These are phyloP conservation scores for Daboia siamensis DNA, from an alignment of 2,113 vertebrate species.

Conservation along the genomic window DNA sequence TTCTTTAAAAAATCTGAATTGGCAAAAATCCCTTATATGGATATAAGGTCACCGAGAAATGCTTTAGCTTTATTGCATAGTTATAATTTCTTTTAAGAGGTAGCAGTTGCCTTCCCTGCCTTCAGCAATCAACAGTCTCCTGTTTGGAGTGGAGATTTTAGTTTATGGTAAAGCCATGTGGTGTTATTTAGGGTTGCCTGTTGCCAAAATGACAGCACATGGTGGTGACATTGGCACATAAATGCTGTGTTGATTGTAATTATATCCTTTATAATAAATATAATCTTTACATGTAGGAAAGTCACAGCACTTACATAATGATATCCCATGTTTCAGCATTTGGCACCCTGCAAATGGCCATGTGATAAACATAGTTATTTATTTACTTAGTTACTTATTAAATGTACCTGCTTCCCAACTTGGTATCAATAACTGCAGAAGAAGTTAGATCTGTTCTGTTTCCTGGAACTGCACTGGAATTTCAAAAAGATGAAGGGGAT, in stretches of 20 bases:
- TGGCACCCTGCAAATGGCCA: neutral
- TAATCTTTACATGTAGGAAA: neutral
- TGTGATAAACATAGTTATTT: neutral
- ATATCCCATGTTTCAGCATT: neutral
- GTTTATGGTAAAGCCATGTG: neutral
- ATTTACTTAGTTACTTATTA: neutral
- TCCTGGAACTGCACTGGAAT: neutral
- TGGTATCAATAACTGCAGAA: neutral
- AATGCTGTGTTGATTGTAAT: neutral
- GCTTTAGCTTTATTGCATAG: neutral
- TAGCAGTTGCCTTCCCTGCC: neutral
- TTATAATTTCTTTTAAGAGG: neutral
- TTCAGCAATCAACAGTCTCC: neutral
- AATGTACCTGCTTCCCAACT: neutral
- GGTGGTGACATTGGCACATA: neutral
- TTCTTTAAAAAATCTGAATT: neutral
- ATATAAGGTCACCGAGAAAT: neutral
- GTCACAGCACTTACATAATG: neutral
- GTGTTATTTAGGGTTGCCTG: neutral
- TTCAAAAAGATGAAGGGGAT: neutral
- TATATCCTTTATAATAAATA: neutral
- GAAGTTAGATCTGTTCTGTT: neutral
- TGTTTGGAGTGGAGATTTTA: neutral
- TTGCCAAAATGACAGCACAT: neutral
- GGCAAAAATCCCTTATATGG: neutral